These are phyloP conservation scores for Polyommatus icarus DNA, from an alignment of 2,888 invertebrate species.

Conservation along the genomic window DNA sequence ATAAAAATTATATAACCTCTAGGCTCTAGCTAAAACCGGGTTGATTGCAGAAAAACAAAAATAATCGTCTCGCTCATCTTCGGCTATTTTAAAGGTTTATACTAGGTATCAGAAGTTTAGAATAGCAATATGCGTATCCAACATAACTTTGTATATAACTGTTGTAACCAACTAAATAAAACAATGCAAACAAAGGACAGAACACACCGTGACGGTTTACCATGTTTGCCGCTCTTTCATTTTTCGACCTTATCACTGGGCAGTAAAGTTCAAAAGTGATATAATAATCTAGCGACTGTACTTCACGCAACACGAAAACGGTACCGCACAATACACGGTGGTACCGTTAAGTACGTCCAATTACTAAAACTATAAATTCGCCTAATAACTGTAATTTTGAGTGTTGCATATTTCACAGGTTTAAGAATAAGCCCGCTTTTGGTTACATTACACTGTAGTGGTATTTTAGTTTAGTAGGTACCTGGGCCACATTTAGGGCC, in stretches of 20 bases:
- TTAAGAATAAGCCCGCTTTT: not conserved
- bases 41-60: no score
- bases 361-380: conserved; percentile 1
- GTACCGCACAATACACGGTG: conserved; percentile 10
- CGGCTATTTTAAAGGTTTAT: no score
- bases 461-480: no score
- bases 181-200: not conserved
- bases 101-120: no score
- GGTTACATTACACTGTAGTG: not conserved
- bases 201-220: not conserved
- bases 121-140: not conserved
- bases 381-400: conserved; percentile 11
- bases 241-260: not conserved
- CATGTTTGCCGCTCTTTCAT: not conserved
- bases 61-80: no score
- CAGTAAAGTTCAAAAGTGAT: not conserved
- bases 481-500: no score
- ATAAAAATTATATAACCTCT: no score
- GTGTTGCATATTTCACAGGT: not conserved
- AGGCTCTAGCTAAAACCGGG: no score
- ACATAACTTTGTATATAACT: not conserved
- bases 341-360: conserved; percentile 19
- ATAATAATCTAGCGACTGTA: not conserved
- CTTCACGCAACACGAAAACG: not conserved
- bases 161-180: not conserved